These are phyloP conservation scores for Drosophila koepferae DNA, from an alignment of 2,888 invertebrate species.

Conservation along the genomic window DNA sequence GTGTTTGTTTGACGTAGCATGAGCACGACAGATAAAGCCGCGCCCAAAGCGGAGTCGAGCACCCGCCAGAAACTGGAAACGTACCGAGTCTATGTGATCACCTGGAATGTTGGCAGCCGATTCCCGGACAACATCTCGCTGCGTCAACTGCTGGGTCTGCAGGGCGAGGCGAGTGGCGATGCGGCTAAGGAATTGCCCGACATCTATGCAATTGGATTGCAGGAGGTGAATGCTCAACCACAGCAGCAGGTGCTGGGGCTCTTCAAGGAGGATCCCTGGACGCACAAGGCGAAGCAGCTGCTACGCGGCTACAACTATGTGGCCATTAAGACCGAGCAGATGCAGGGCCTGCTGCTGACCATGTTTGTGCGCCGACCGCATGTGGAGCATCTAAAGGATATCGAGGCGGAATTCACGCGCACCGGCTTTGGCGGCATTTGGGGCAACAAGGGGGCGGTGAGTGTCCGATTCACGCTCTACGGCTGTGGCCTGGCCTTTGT, in stretches of 20 bases:
- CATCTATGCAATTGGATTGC: constrained; percentile 93
- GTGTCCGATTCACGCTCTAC: constrained; percentile 93
- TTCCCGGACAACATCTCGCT: constrained; percentile 90
- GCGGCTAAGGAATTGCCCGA: constrained; percentile 88
- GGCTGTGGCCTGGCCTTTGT: constrained; percentile 95
- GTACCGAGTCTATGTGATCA: constrained; percentile 91
- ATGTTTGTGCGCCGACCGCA: constrained; percentile 92
- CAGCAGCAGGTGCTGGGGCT: constrained; percentile 93
- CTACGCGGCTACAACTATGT: constrained; percentile 90
- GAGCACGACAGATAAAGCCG: constrained; percentile 39
- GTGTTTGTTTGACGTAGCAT: constrained; percentile 30
- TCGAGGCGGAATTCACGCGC: constrained; percentile 94
- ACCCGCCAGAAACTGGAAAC: constrained; percentile 69
- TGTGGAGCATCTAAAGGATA: constrained; percentile 91
- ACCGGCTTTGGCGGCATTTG: constrained; percentile 97
- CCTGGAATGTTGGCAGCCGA: constrained; percentile 96
- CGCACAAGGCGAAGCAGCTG: constrained; percentile 89
- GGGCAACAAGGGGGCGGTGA: constrained; percentile 98
- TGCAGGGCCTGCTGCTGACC: constrained; percentile 93
- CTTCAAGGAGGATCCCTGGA: constrained; percentile 94
- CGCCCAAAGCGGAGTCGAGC: constrained; percentile 45
- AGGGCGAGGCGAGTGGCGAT: constrained; percentile 86
- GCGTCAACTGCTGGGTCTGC: constrained; percentile 89
- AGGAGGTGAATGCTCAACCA: constrained; percentile 95
- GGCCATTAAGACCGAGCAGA: constrained; percentile 91